Base-by-base conservation (phyloP, 2,797 vertebrate species). In the Poecilia velifera region DNA sequence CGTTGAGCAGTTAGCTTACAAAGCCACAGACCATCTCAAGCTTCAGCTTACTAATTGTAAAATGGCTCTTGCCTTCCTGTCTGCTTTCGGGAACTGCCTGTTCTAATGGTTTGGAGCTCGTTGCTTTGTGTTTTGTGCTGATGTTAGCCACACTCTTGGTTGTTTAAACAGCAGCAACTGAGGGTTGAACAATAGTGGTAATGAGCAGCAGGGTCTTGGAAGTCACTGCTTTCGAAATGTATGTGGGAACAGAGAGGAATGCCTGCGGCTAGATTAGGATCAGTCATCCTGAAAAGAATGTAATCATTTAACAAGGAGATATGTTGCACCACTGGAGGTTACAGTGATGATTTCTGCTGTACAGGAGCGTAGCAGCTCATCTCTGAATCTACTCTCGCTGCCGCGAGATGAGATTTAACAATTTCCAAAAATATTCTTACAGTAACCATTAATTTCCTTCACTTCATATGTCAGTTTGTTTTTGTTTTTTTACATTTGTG, bases 1-100 rank as follows among this genome's bases (percentile, higher is more conserved):
- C 76, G 86, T 74, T 82, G 87, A 93, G 90, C 88, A 87, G 83
- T 85, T 89, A 82, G 77, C 79, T 7, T 28, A 81, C 47, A 79
- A 84, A 82, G 84, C 86, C 89, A 92, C 93, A 93, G 88, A 88
- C 75, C 43, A 53, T 68, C 72, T 74, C 25, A 28, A 59, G 64
- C 77, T 64, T 75, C 84, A 53, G 77, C 62, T 59, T 72, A 39
- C 74, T 43, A 39, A 28, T 81, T 84, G 45, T 70, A 68, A 57
- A 62, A 53, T 47, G 81, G 55, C 28, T 39, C 73, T 72, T 84
- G 66, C 53, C 81, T 75, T 25, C 34, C 76, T 86, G n/a, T 51
- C 81, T 84, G 13, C 68, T 77, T 77, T 71, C 49, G 14, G 64
- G 39, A 77, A 74, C 64, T n/a, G 71, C 75, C 20, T 43, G 57